Conservation (phyloP, 2,888 invertebrate species). For the Ophion obscuratus region DNA sequence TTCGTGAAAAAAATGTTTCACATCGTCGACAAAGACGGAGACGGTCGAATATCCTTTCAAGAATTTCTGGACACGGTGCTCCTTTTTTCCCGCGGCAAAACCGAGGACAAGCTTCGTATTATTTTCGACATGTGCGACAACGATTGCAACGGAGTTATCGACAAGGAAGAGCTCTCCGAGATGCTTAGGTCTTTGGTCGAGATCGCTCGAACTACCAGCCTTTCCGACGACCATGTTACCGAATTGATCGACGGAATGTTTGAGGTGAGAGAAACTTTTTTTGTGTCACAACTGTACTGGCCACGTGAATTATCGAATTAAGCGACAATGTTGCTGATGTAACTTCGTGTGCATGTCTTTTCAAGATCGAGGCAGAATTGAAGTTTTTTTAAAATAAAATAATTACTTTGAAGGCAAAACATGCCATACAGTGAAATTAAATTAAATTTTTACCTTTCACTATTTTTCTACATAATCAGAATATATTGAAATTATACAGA, state of each 20-base stretch:
- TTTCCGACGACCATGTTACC: conserved; percentile 95
- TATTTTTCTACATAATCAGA: too few species aligned
- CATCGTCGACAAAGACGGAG: conserved; percentile 97
- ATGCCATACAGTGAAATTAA: too few species aligned
- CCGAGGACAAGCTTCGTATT: conserved; percentile 96
- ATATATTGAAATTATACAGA: too few species aligned
- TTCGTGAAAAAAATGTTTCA: conserved; percentile 99
- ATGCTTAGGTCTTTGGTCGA: conserved; percentile 97
- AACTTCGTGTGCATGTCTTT: too few species aligned
- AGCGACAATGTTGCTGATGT: too few species aligned
- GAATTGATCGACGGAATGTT: conserved; percentile 98
- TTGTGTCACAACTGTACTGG: too few species aligned
- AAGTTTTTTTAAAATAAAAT: too few species aligned
- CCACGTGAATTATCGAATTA: too few species aligned
- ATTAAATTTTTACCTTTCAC: too few species aligned
- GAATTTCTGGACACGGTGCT: conserved; percentile 98
- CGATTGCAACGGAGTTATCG: conserved; percentile 96
- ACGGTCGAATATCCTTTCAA: conserved; percentile 96
- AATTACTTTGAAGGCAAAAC: too few species aligned
- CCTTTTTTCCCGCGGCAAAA: conserved; percentile 95
- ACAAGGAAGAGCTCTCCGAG: conserved; percentile 96
- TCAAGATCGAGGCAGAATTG: too few species aligned
- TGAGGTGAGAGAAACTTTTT: conserved; percentile 85
- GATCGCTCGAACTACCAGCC: conserved; percentile 95
- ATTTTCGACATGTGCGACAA: conserved; percentile 99